Evolutionary conservation across 2,113 vertebrate species (phyloP), one percentile per base, ranked within the genome.

Genomic region (Laticauda laticaudata): DNA sequence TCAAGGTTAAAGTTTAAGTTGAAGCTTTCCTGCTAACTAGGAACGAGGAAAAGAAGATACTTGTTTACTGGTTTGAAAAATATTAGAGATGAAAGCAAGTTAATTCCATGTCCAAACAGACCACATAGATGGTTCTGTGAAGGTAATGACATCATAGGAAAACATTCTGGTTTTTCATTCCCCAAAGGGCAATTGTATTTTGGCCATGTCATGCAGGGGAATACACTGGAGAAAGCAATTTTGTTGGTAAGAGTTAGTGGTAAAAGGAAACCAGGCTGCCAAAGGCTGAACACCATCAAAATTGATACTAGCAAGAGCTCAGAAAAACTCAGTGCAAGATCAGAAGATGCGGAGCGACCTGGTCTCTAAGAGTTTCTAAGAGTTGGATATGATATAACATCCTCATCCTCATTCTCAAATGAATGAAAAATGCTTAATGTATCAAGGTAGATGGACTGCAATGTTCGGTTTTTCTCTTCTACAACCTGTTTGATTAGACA

Each of bases 391-490:
- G 24, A n/a, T 29, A 11, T 64, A n/a, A n/a, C 26, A 4, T n/a
- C 26, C 0, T 64, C 61, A 64, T 64, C 61, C 61, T 64, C 61
- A 14, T 64, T 97, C 90, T 96, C 95, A 95, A 94, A 96, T 97
- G 90, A 26, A 20, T 93, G 89, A 93, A 96, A 69, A 96, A 96
- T 97, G 92, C 96, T 95, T 97, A 95, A 95, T 95, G 92, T 91
- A 95, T 95, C 94, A 95, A 34, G 81, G 93, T 96, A 93, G 92
- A 95, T 93, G 91, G 89, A 95, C 95, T 95, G 96, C 86, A 93
- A 93, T 92, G 92, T 97, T 97, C 96, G 93, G 96, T 96, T 95
- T 93, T 93, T 95, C 94, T 95, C 97, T 96, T 97, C 97, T 97
- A 97, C 97, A 97, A 97, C 97, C 97, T 97, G 97, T 39, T 75